Conservation (phyloP, 1,140 invertebrate genomes). For the Latrodectus geometricus region DNA sequence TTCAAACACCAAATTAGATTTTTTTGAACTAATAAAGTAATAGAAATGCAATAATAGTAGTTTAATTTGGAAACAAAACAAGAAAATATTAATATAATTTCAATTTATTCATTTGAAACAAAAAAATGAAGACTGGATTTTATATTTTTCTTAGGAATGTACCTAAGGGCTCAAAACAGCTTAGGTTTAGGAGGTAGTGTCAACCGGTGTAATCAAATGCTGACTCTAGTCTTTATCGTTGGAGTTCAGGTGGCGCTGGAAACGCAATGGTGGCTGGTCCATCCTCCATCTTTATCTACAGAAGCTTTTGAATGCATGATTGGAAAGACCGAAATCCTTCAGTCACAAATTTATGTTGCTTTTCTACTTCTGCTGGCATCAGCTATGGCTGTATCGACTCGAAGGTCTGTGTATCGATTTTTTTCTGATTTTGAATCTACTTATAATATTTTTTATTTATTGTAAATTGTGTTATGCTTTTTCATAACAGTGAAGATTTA, state of each 20-base stretch:
- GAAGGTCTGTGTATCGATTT: conserved; percentile 4
- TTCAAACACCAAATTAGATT: too few relatives aligned
- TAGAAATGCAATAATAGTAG: too few relatives aligned
- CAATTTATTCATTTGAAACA: too few relatives aligned
- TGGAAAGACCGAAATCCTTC: conserved; percentile 65
- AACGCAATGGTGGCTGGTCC: conserved; percentile 67
- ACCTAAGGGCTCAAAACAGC: conserved; percentile 66
- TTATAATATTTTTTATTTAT: too few relatives aligned
- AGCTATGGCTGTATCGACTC: conserved; percentile 42
- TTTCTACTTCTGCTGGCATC: conserved; percentile 66
- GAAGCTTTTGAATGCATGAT: conserved; percentile 38
- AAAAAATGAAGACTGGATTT: too few relatives aligned
- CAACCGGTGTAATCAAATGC: conserved; percentile 68
- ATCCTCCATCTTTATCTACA: conserved; percentile 8
- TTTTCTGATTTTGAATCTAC: too few relatives aligned
- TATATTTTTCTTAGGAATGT: conserved; percentile 64
- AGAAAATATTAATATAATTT: too few relatives aligned
- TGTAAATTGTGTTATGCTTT: too few relatives aligned
- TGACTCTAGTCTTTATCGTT: conserved; percentile 68
- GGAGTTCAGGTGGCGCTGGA: conserved; percentile 68
- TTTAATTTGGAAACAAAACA: too few relatives aligned
- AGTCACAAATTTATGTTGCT: conserved; percentile 67
- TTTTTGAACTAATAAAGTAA: too few relatives aligned
- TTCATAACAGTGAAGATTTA: too few relatives aligned
- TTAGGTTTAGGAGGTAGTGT: conserved; percentile 69